Evolutionary conservation across 2,797 vertebrate species (phyloP), one percentile per base, ranked within the genome.

Genomic region (Luscinia luscinia): DNA sequence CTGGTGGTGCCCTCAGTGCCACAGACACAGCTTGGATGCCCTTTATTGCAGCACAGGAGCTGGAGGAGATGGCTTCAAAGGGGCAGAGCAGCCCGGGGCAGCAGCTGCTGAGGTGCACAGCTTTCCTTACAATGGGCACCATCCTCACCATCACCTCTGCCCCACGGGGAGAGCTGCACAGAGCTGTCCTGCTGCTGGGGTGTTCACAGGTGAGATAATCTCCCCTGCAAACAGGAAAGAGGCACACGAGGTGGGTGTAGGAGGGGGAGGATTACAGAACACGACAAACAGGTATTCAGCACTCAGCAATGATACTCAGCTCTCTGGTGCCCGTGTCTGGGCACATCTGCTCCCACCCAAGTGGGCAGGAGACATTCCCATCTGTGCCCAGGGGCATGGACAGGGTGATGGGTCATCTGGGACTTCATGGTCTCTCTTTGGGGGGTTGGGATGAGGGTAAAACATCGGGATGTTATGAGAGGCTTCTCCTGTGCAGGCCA

Each of bases 1-100:
- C 28, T 38, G 51, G 15, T 9, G 40, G 32, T 28, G 58, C 43
- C 69, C 30, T 63, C 22, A 2, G 57, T 2, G 8, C 41, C 4
- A 15, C 12, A 12, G 30, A 23, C 0, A 1, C 5, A 2, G 34
- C 0, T 0, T 20, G 46, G 67, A 18, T 9, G 3, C 0, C 3
- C 7, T 46, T 79, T n/a, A 13, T 6, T 22, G 38, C 27, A 4
- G 43, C 2, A 1, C 54, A 36, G 73, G 3, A 3, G 34, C 57
- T 51, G 45, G 43, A 61, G 72, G 41, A 46, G 49, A 2, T 20
- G 22, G 17, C 8, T 55, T 46, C 34, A 9, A 27, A 59, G 64
- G 45, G 21, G 10, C 45, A 18, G 46, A 70, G 66, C 72, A 88
- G 18, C 58, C 66, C 1, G 0, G 17, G 54, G 75, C 61, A 32